Base-by-base conservation (phyloP, 2,113 vertebrate genomes). In the Entelurus aequoreus region DNA sequence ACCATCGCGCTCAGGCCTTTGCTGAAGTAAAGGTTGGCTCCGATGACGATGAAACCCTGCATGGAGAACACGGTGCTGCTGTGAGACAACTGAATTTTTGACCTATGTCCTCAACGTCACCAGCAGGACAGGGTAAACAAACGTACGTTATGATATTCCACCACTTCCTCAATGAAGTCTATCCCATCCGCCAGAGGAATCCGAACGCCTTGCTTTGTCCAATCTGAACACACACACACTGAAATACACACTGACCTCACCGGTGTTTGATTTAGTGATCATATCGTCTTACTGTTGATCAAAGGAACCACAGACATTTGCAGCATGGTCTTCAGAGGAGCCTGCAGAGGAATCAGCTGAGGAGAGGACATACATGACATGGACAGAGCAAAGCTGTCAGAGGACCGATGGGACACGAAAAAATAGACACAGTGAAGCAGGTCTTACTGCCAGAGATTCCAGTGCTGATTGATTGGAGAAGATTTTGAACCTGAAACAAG, bases 111-210 rank as follows among this genome's bases (percentile, higher is more conserved):
- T 16, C 15, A 14, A 53, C n/a, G 0, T 12, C 14, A 14, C 8
- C 16, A 35, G 12, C 37, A 7, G 5, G 6, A 19, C 6, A 15
- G 2, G 37, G 15, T 13, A 44, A 54, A 42, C 28, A 64, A 1
- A 79, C 94, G 6, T 78, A 98, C 96, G 3, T 86, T 89, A 0
- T 99, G 93, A 84, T 95, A 95, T 35, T 90, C 92, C 66, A 98
- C 92, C 71, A 93, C 93, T 50, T 98, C 96, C 11, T 81, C 91
- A 8, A 92, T 85, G 68, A 98, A 94, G 72, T 93, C 90, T 74
- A 98, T 92, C 4, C 95, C 95, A 65, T 98, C 94, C 0, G 95
- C 94, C 21, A 99, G 89, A 0, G 96, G 96, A 65, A 99, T 95
- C 81, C 88, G 92, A 16, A 98, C 95, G 0, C 96, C 96, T 37